phyloP scores from a whole-genome alignment of 2,797 vertebrate genomes.

The Sphenodon punctatus region DNA sequence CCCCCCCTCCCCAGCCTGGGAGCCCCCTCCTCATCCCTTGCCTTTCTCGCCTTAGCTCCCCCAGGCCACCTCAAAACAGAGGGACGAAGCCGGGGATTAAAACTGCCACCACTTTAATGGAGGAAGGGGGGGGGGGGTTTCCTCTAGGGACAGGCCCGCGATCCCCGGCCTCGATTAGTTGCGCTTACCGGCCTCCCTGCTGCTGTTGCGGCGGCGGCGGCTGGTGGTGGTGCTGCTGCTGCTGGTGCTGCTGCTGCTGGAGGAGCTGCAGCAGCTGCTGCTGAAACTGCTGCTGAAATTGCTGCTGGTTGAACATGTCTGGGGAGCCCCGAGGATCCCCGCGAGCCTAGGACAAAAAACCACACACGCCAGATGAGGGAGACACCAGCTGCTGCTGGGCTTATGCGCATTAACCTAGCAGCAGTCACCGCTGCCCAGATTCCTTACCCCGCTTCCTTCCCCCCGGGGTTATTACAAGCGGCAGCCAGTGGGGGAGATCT shows the following conservation, averaged over 20 bases:
- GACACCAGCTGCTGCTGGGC: constrained; percentile 23
- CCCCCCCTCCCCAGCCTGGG: neutral
- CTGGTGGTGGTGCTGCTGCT: constrained; percentile 69
- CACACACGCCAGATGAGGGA: constrained; percentile 21
- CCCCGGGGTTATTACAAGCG: constrained; percentile 45
- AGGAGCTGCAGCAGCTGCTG: constrained; percentile 76
- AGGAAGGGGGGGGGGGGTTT: neutral
- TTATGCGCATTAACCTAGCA: constrained; percentile 17
- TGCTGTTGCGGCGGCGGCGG: constrained; percentile 79
- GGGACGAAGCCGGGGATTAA: neutral
- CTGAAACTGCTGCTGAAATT: constrained; percentile 86
- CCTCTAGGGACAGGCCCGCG: constrained; percentile 57
- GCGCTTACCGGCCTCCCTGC: constrained; percentile 81
- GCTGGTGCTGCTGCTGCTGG: constrained; percentile 69
- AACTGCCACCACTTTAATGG: too few relatives aligned
- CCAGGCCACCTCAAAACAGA: too few relatives aligned
- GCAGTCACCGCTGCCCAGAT: constrained; percentile 56
- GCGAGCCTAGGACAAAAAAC: constrained; percentile 55
- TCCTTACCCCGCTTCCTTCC: constrained; percentile 37
- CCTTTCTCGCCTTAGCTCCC: neutral
- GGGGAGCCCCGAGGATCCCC: constrained; percentile 20
- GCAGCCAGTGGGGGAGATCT: constrained; percentile 26
- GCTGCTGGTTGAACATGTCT: constrained; percentile 84
- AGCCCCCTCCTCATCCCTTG: too few relatives aligned
- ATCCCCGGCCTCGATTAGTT: constrained; percentile 65